Evolutionary conservation across 2,888 invertebrate species (phyloP), one percentile per base, ranked within the genome.

Genomic region (Ferrisia virgata): DNA sequence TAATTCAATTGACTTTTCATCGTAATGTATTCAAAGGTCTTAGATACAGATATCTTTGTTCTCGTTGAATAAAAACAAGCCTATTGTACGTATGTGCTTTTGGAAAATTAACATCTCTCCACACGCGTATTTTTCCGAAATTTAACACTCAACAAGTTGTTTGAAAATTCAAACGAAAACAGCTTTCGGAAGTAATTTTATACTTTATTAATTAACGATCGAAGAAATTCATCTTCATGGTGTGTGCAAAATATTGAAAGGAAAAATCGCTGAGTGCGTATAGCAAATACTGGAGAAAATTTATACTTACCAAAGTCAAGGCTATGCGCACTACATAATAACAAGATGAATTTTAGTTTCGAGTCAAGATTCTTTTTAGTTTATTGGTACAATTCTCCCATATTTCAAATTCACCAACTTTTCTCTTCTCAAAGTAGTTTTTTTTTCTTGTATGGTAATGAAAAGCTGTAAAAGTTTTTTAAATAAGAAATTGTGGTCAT

Each of bases 271-370:
- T n/a, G n/a, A 53, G 53, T 6, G 9, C 6, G 15, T 13, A 64
- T 15, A 64, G 1, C 13, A 13, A 28, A 64, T 28, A 28, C 13
- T 11, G 25, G 2, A 11, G 25, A 64, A 28, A 25, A 64, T 64
- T 15, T 28, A 64, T 28, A 64, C 25, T 2, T 64, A 64, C 64
- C 2, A 64, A 64, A 64, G n/a, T 64, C 64, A 64, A 64, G 64
- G 64, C 64, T 64, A n/a, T n/a, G n/a, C n/a, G n/a, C n/a, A n/a
- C n/a, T n/a, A 64, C 64, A 64, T 64, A 64, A 64, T 64, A 64
- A 64, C 64, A 28, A 28, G 28, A 28, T 64, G 28, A 64, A 64
- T 64, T 64, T 64, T 25, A 64, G 15, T 25, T n/a, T 25, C 28
- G 13, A 64, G 13, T 28, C 0, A 28, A 64, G 64, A 64, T 31